Base-by-base conservation (phyloP, 2,113 vertebrate genomes). In the Corydoras maculifer region DNA sequence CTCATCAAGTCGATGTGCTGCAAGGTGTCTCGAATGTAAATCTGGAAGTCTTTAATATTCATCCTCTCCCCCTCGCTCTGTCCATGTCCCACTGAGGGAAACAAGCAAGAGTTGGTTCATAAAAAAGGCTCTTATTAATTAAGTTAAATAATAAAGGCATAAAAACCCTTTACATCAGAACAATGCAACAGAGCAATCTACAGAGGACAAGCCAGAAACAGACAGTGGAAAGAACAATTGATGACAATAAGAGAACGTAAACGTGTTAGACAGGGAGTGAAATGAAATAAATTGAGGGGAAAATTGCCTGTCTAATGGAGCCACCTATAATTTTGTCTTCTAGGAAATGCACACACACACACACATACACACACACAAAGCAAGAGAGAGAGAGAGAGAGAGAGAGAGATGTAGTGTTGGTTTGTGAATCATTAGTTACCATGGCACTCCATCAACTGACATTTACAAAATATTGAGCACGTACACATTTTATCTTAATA, bases 1-100 rank as follows among this genome's bases (percentile, higher is more conserved):
- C 89, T 94, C 85, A 98, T 80, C 51, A 89, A 57, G 73, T 97
- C 94, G 12, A 98, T 84, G 68, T 99, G 97, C 82, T 97, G 95
- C 67, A 97, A 83, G 62, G 88, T 86, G 69, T 99, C 97, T 80
- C 95, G 89, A 86, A 98, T 58, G 78, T 90, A 99, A 55, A 94
- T 35, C 3, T 96, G 93, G 87, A 99, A 99, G 79, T 98, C 92
- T 3, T 92, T 94, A 72, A 97, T 88, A 63, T 83, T 88, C 95
- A 99, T 91, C 59, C 96, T 87, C 10, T 96, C 94, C 0, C 97
- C 96, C 82, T 98, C 94, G 0, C 96, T 99, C 88, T 96, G 93
- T 15, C 97, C 97, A 0, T 99, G 96, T 73, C 97, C 97, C 29
- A 97, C 97, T 99, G 85, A 11, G 65, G 50, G 69, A 73, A 25